phyloP scores from a whole-genome alignment of 2,113 vertebrate species.

The Rhagologus leucostigma region DNA sequence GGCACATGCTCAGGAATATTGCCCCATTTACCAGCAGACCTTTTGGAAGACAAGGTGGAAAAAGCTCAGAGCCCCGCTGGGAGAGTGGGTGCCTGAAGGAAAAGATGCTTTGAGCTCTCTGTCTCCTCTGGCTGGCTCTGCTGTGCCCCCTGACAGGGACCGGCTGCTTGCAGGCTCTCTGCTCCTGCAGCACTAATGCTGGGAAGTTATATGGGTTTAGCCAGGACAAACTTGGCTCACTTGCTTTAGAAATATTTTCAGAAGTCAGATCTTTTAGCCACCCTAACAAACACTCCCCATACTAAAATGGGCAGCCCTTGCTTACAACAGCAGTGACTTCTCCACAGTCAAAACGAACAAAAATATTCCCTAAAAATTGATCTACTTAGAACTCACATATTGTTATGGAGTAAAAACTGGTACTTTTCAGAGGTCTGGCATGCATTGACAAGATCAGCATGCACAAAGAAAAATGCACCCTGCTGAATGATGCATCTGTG shows the following conservation, averaged over 20 bases:
- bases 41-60: not conserved
- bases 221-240: not conserved
- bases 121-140: not conserved
- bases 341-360: not conserved
- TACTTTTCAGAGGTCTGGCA: not conserved
- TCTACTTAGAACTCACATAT: not conserved
- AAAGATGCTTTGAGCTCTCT: not conserved
- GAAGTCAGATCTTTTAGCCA: not conserved
- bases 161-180: not conserved
- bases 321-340: not conserved
- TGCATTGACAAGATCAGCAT: not conserved
- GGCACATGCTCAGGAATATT: not conserved
- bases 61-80: rapidly evolving
- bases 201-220: not conserved
- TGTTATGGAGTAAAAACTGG: not conserved
- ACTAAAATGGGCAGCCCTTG: not conserved
- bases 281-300: not conserved
- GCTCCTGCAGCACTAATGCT: not conserved
- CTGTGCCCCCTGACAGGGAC: not conserved
- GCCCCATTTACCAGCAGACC: not conserved
- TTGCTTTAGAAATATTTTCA: not conserved
- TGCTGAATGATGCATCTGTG: not conserved
- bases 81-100: not conserved
- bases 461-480: not conserved
- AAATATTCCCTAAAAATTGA: not conserved